Evolutionary conservation across 2,113 vertebrate species (phyloP), one percentile per base, ranked within the genome.

Genomic region (Ivindomyrus marchei): DNA sequence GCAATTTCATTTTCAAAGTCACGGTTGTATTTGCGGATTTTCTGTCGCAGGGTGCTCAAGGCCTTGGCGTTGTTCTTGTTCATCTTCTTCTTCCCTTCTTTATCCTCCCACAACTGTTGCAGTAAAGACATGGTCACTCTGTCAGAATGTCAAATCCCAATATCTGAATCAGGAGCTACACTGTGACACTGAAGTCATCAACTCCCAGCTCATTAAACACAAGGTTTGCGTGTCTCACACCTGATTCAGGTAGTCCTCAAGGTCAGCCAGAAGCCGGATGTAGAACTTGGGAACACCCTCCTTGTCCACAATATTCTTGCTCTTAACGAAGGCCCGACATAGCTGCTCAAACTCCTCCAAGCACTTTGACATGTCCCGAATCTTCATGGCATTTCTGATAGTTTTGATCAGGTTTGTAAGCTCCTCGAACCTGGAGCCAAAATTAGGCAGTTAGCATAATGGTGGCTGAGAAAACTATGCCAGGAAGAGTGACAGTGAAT

Each of bases 331-430:
- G 0, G 97, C 97, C 93, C 97, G 97, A 91, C 97, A 97, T 36
- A 98, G 91, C 93, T 97, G 96, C 92, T 98, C 97, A 93, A 98
- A 98, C 91, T 98, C 97, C 93, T 98, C 97, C 89, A 98, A 92
- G 93, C 97, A 98, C 91, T 98, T 97, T 89, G 97, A 94, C 93
- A 98, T 97, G 94, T 98, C 97, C 2, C 97, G 95, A 92, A 98
- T 98, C 95, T 98, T 98, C 97, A 98, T 98, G 86, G 97, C 97
- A 91, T 98, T 98, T 36, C 97, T 96, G 91, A 98, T 98, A 1
- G 97, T 98, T 91, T 97, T 97, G 91, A 98, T 98, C 62, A 97
- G 93, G 93, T 98, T 98, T 24, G 97, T 98, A 90, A 98, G 93
- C 94, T 98, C 97, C 91, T 98, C 97, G 91, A 98, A 98, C 92